These are phyloP conservation scores for Drosophila sordidula DNA, from an alignment of 2,888 invertebrate genomes.

Conservation along the genomic window DNA sequence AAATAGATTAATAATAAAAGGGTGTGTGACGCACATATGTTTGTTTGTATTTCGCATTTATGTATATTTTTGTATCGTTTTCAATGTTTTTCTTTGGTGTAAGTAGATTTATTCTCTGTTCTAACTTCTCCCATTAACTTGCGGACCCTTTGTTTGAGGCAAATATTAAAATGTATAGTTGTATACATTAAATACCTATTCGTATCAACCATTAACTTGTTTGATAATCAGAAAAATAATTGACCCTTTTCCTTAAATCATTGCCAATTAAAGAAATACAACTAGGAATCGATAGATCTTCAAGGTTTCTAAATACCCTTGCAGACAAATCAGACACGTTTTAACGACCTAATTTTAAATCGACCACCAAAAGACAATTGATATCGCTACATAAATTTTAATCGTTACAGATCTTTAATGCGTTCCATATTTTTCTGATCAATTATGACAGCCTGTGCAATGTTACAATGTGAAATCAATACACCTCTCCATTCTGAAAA, in stretches of 20 bases:
- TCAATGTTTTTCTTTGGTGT: background rate
- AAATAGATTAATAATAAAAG: slow-evolving; percentile 53
- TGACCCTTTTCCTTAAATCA: background rate
- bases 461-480: background rate
- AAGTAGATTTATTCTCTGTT: background rate
- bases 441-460: too few relatives aligned
- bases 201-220: too few relatives aligned
- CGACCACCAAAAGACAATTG: too few relatives aligned
- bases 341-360: too few relatives aligned
- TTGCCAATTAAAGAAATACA: slow-evolving; percentile 7
- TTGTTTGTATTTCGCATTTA: background rate
- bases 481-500: background rate
- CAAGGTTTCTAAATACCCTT: too few relatives aligned
- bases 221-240: background rate
- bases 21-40: slow-evolving; percentile 40
- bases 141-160: slow-evolving; percentile 11
- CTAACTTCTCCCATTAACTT: slow-evolving; percentile 2
- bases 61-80: background rate
- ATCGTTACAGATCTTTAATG: background rate
- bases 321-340: too few relatives aligned
- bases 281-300: background rate
- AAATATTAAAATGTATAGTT: background rate
- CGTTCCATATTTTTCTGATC: background rate
- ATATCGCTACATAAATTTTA: too few relatives aligned
- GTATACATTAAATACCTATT: too few relatives aligned